phyloP scores from a whole-genome alignment of 1,140 invertebrate species.

The Cyclina sinensis region DNA sequence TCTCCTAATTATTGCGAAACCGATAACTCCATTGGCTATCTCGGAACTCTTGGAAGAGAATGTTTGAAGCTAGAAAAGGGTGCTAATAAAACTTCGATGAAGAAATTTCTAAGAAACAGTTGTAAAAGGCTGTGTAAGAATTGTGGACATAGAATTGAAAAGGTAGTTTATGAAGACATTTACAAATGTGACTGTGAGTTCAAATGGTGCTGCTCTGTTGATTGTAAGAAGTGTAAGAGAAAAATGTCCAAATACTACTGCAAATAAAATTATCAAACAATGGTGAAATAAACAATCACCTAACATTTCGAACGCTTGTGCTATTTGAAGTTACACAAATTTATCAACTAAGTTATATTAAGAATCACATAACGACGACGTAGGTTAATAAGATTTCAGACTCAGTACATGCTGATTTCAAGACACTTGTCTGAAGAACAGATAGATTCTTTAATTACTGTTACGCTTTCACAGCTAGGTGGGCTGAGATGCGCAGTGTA shows the following conservation, averaged over 20 bases:
- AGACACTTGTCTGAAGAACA: no score
- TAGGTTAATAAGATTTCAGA: no score
- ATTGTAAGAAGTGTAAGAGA: slow-evolving; percentile 88
- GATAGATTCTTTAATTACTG: no score
- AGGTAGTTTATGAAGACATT: slow-evolving; percentile 90
- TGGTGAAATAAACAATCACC: no score
- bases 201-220: slow-evolving; percentile 95
- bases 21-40: slow-evolving; percentile 93
- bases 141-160: slow-evolving; percentile 93
- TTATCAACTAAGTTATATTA: no score
- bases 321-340: no score
- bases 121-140: slow-evolving; percentile 95
- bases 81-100: slow-evolving; percentile 88
- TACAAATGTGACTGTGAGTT: slow-evolving; percentile 93
- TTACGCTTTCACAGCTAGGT: no score
- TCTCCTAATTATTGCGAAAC: slow-evolving; percentile 94
- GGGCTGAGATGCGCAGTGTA: no score
- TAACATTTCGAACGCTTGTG: no score
- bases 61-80: slow-evolving; percentile 72
- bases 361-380: no score
- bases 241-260: slow-evolving; percentile 56
- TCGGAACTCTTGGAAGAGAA: slow-evolving; percentile 90
- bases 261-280: neutral
- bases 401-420: no score
- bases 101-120: slow-evolving; percentile 88